phyloP scores from a whole-genome alignment of 2,113 vertebrate species.

The Semnornis frantzii region DNA sequence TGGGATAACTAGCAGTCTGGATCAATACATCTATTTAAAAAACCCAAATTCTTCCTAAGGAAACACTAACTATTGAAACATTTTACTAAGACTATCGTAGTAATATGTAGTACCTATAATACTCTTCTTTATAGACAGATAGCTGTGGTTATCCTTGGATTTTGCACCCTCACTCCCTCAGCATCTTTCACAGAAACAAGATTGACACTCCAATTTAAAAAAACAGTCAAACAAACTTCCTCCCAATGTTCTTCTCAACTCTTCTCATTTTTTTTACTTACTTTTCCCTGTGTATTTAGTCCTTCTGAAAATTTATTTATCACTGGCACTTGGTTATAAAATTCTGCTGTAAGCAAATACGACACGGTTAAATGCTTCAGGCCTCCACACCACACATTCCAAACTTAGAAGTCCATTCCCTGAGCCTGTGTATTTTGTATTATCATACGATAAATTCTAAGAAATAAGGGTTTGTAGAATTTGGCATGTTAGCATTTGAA shows the following conservation, averaged over 20 bases:
- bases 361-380: neutral
- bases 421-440: neutral
- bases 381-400: neutral
- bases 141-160: neutral
- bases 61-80: neutral
- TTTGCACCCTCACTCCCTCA: neutral
- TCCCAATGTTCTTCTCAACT: neutral
- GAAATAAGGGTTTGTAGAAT: neutral
- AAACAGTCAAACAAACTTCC: neutral
- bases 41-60: neutral
- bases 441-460: neutral
- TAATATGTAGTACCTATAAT: neutral
- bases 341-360: neutral
- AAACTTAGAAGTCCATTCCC: neutral
- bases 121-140: neutral
- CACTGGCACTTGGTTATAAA: neutral
- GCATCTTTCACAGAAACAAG: neutral
- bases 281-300: neutral
- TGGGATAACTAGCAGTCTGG: neutral
- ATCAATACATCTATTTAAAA: neutral
- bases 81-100: neutral
- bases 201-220: neutral
- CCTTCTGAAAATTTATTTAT: neutral
- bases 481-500: neutral
- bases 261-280: neutral